Conservation (phyloP, 2,797 vertebrate species). For the Acomys russatus region DNA sequence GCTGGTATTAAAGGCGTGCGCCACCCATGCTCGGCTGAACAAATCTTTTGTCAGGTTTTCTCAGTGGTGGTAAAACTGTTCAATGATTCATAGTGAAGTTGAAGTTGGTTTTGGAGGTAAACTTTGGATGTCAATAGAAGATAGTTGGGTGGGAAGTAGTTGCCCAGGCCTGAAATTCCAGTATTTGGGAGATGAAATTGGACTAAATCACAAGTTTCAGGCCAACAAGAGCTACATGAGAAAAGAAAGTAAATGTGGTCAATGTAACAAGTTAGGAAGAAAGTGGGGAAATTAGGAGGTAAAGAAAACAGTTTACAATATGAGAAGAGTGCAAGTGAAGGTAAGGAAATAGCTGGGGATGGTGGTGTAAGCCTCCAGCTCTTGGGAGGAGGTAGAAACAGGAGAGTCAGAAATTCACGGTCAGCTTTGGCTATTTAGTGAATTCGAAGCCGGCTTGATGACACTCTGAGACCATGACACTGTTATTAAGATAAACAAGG, state of each 20-base stretch:
- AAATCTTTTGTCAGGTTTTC: not conserved
- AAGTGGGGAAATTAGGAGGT: not conserved
- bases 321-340: not conserved
- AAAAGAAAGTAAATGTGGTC: not conserved
- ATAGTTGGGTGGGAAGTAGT: not conserved
- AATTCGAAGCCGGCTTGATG: not conserved
- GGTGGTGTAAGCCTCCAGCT: not conserved
- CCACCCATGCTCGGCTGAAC: too few species aligned
- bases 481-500: not conserved
- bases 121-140: not conserved
- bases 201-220: too few species aligned
- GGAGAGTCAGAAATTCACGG: too few species aligned
- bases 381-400: not conserved
- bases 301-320: slow-evolving; percentile 25
- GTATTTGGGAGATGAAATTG: not conserved
- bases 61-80: not conserved
- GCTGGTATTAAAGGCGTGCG: too few species aligned
- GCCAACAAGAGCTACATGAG: not conserved
- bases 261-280: not conserved
- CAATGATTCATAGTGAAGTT: not conserved
- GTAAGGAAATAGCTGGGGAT: not conserved
- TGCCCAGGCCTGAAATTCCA: not conserved
- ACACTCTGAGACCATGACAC: not conserved
- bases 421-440: not conserved
- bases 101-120: slow-evolving; percentile 50